These are phyloP conservation scores for Hedychridium roseum DNA, from an alignment of 2,888 invertebrate species.

Conservation along the genomic window DNA sequence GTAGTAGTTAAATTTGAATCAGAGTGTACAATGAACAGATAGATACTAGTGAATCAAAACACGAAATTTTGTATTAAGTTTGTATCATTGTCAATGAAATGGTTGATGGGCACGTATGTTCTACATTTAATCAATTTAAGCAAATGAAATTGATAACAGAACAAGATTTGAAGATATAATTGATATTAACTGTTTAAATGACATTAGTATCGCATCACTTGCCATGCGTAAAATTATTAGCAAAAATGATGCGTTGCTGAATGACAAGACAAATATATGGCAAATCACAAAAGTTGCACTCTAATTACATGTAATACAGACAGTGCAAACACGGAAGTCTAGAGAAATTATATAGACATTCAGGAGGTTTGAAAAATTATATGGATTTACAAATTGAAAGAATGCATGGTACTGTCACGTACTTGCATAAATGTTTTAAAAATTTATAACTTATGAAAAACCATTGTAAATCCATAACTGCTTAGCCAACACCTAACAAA, in stretches of 20 bases:
- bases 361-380: constrained; percentile 31
- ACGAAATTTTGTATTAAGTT: too few species aligned
- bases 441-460: constrained; percentile 12
- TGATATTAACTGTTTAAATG: constrained; percentile 26
- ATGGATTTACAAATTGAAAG: constrained; percentile 45
- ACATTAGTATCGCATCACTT: constrained; percentile 28
- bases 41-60: too few species aligned
- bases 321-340: constrained; percentile 42
- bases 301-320: constrained; percentile 52
- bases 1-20: too few species aligned
- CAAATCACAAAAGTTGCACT: constrained; percentile 44
- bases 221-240: constrained; percentile 36
- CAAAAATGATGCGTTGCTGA: constrained; percentile 22
- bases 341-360: constrained; percentile 38
- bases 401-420: neutral
- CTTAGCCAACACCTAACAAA: constrained; percentile 27
- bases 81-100: too few species aligned
- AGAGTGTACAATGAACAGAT: too few species aligned
- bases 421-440: neutral
- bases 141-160: constrained; percentile 4
- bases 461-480: constrained; percentile 52
- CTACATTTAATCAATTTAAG: constrained; percentile 3
- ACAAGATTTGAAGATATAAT: constrained; percentile 9
- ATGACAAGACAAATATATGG: constrained; percentile 37
- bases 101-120: too few species aligned